These are phyloP conservation scores for Cydia fagiglandana DNA, from an alignment of 1,140 invertebrate species.

Conservation along the genomic window DNA sequence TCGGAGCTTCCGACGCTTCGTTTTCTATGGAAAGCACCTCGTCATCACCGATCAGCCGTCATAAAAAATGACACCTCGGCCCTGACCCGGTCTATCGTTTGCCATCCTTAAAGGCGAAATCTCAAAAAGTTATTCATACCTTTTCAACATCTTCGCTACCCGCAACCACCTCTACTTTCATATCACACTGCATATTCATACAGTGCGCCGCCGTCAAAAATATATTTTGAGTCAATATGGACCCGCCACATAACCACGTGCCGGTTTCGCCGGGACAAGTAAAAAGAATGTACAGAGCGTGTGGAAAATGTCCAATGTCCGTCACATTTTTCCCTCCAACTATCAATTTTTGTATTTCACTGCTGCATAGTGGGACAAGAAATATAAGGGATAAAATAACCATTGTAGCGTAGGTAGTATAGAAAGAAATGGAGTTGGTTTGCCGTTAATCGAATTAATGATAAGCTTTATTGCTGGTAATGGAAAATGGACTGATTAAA, in stretches of 20 bases:
- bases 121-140: not conserved
- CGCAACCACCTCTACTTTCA: not conserved
- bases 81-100: no score
- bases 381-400: not conserved
- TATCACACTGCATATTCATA: not conserved
- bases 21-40: no score
- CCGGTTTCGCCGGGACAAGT: not conserved
- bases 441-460: not conserved
- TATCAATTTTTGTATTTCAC: not conserved
- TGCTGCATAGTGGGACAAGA: not conserved
- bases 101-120: no score
- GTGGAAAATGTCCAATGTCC: not conserved
- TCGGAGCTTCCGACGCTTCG: no score
- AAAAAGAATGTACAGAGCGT: not conserved
- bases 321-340: not conserved
- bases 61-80: no score
- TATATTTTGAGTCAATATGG: not conserved
- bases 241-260: not conserved
- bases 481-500: slow-evolving; percentile 1
- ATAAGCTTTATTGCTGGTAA: slow-evolving; percentile 8
- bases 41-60: no score
- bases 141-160: not conserved
- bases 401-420: not conserved
- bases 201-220: not conserved
- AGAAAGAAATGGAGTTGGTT: not conserved